A percentile compares a stretch with the other conserved stretches of the same genome.
Evolutionary conservation across 2,888 invertebrate genomes (phyloP).

Genomic region (Caenorhabditis sp.): DNA sequence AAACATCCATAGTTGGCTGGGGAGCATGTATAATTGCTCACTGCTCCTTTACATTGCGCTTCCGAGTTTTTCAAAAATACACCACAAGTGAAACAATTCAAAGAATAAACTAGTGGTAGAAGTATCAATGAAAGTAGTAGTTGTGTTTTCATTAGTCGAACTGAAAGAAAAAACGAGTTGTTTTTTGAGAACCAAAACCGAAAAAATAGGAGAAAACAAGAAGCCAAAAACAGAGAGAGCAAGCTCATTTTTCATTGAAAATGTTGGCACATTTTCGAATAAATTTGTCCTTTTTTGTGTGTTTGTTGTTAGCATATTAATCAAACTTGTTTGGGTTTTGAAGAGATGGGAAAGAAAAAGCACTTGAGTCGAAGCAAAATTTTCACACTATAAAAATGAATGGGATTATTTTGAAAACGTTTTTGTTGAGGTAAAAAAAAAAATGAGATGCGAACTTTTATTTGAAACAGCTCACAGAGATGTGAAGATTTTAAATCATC

Average conservation of each 20-base stretch:
- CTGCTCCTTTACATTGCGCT: slow-evolving; percentile 40
- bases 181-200: not conserved
- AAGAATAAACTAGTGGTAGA: not conserved
- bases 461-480: too few species aligned
- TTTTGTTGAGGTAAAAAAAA: too few species aligned
- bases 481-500: too few species aligned
- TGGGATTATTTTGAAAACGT: not conserved
- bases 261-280: not conserved
- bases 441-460: too few species aligned
- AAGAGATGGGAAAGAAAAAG: not conserved
- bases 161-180: not conserved
- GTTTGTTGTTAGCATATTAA: not conserved
- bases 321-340: not conserved
- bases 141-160: not conserved
- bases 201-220: slow-evolving; percentile 9
- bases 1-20: slow-evolving; percentile 46
- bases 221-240: slow-evolving; percentile 6
- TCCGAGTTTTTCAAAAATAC: slow-evolving; percentile 45
- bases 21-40: slow-evolving; percentile 39
- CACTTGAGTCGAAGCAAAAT: not conserved
- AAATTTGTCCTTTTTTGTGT: not conserved
- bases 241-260: not conserved
- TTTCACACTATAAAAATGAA: not conserved
- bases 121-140: not conserved
- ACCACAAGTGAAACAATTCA: slow-evolving; percentile 47